Evolutionary conservation across 53 echinoderm and acorn worm genomes (phyloP), one percentile per base, ranked within the genome.

Genomic region (Zoroaster sp.): DNA sequence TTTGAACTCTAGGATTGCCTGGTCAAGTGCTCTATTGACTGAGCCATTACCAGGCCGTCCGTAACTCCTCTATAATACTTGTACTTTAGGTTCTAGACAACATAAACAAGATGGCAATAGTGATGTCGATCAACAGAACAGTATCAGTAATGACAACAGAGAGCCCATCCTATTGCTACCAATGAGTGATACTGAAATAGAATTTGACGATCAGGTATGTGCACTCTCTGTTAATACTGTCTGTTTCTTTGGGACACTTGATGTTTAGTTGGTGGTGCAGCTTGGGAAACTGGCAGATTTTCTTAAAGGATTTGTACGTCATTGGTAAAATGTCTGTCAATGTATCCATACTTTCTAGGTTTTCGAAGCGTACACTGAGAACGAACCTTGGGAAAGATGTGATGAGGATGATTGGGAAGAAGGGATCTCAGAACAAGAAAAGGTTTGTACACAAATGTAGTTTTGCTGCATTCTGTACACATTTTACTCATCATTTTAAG

Each of bases 311-410:
- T n/a, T 0, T 73, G 33, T 4, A 73, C 0, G 37, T 35, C 37
- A 20, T 15, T 0, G 17, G 18, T 40, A 5, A 33, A 35, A 11
- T 38, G 5, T 0, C 4, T 77, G 34, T 77, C 7, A 77, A 9
- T 5, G 1, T 3, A 4, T 69, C 6, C 15, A 4, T 87, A 8
- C 18, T 83, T 79, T 51, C 13, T 80, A 96, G 96, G 68, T 96
- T 23, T 96, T 90, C 91, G 96, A 96, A 45, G 96, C 94, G 23
- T 92, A 94, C 76, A 96, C 92, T 3, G 91, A 91, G 88, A 43
- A 77, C 14, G 92, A 92, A 10, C 89, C 69, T 4, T 77, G 87
- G 30, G 72, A 88, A 28, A 35, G 45, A 20, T 28, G 8, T 8
- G 75, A 83, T 46, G 94, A 96, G 23, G 88, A 94, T 40, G 91